phyloP scores from a whole-genome alignment of 2,797 vertebrate species.

The Artibeus lituratus region DNA sequence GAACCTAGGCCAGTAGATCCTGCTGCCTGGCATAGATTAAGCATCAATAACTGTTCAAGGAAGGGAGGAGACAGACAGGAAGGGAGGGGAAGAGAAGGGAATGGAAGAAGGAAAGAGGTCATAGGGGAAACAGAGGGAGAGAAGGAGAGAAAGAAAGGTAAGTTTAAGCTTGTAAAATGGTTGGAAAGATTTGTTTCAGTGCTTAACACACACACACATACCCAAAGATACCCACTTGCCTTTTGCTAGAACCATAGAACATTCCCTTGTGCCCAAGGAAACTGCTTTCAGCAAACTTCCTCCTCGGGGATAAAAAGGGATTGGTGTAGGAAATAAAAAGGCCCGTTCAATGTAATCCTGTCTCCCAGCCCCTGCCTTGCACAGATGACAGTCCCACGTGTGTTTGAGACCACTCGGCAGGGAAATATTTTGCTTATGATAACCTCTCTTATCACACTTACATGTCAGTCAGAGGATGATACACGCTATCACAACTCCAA shows the following conservation, averaged over 20 bases:
- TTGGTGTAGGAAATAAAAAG: neutral
- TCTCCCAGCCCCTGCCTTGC: neutral
- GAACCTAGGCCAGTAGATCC: neutral
- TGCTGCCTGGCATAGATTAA: neutral
- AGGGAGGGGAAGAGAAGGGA: neutral
- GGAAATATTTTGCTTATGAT: neutral
- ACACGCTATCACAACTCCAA: neutral
- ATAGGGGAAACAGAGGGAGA: rapidly evolving
- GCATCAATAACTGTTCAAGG: neutral
- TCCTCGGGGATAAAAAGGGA: neutral
- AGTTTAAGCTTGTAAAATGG: neutral
- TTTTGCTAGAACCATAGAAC: neutral
- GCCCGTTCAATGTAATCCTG: neutral
- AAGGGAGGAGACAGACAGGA: neutral
- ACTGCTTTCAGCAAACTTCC: neutral
- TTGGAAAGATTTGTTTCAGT: neutral
- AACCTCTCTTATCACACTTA: neutral
- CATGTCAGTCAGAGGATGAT: neutral
- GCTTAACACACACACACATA: neutral
- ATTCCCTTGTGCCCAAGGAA: neutral
- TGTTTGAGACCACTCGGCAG: neutral
- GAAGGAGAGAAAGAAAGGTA: neutral
- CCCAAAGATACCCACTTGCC: neutral
- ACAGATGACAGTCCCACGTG: neutral
- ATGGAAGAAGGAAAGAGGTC: no score